Evolutionary conservation across 2,797 vertebrate species (phyloP), one percentile per base, ranked within the genome.

Genomic region (Rhinogobio ventralis): DNA sequence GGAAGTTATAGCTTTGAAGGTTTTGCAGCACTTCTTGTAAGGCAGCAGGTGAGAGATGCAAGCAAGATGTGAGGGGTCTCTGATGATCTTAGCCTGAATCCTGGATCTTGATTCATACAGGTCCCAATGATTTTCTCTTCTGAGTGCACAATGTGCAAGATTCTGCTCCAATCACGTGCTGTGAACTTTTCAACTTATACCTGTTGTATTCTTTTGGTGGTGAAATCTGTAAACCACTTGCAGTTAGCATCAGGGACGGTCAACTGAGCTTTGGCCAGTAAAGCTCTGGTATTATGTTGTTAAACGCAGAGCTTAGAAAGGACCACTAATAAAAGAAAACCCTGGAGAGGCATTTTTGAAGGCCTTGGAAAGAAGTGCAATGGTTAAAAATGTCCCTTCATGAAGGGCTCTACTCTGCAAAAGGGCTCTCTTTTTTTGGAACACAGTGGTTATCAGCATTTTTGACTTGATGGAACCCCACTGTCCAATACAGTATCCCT

Each of bases 121-220:
- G 19, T 75, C 28, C 14, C 74, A 60, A 25, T 11, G 36, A 77
- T 77, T 77, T 42, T 49, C 11, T 67, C 19, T 33, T 23, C 45
- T 36, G 45, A 33, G 17, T 15, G 55, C 13, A 14, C 15, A 30
- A 42, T 60, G 36, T 39, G 23, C 23, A n/a, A 60, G 23, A 62
- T 42, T 60, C n/a, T 55, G 36, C 36, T 11, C 33, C 10, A 20
- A 30, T 20, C 42, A 67, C 25, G 1, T 46, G 10, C 62, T 33
- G 45, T 67, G 42, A 39, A 78, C 76, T 78, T 62, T 64, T 46
- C 10, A 30, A 78, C 76, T 78, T 78, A 39, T 60, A 42, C n/a
- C 57, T 64, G 39, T 17, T 62, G 36, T 42, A 13, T 60, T 57
- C 33, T 19, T 36, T 42, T 42, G 36, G 53, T 78, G 14, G n/a